Evolutionary conservation across 1,140 invertebrate genomes (phyloP).

Genomic region (Lepidurus packardi): DNA sequence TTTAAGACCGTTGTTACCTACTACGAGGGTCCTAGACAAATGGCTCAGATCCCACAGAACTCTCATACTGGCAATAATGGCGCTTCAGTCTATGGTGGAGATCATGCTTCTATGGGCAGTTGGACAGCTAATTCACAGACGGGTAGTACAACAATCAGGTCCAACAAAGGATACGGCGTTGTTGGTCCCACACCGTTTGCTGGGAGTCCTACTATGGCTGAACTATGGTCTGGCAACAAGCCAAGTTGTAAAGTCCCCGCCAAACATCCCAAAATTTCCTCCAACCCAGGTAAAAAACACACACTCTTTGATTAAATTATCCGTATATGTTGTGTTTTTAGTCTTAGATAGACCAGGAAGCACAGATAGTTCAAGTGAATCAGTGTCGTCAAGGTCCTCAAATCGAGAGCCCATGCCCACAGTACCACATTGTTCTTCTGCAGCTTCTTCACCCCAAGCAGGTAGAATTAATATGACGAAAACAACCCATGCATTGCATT

Average conservation of each 20-base stretch:
- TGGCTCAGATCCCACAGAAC: too few relatives aligned
- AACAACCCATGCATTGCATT: conserved; percentile 24
- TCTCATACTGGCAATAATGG: conserved; percentile 5
- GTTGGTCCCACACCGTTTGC: conserved; percentile 5
- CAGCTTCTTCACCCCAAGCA: conserved; percentile 32
- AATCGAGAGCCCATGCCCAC: conserved; percentile 25
- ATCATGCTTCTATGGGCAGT: neutral
- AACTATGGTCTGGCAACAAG: conserved; percentile 32
- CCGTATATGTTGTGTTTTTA: neutral
- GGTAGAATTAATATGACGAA: neutral
- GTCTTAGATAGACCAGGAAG: conserved; percentile 31
- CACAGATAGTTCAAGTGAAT: conserved; percentile 59
- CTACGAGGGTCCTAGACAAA: conserved; percentile 23
- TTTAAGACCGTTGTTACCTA: conserved; percentile 27
- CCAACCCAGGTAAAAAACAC: conserved; percentile 29
- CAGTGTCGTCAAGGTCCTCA: conserved; percentile 48
- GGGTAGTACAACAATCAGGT: conserved; percentile 21
- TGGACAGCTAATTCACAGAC: neutral
- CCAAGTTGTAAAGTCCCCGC: conserved; percentile 20
- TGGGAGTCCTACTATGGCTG: conserved; percentile 32
- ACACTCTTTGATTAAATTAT: neutral
- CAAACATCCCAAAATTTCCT: neutral
- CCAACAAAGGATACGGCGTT: neutral
- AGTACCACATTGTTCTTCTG: conserved; percentile 43
- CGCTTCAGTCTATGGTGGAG: conserved; percentile 7